Conservation (phyloP, 2,888 invertebrate genomes). For the Stegophylla sp. region DNA sequence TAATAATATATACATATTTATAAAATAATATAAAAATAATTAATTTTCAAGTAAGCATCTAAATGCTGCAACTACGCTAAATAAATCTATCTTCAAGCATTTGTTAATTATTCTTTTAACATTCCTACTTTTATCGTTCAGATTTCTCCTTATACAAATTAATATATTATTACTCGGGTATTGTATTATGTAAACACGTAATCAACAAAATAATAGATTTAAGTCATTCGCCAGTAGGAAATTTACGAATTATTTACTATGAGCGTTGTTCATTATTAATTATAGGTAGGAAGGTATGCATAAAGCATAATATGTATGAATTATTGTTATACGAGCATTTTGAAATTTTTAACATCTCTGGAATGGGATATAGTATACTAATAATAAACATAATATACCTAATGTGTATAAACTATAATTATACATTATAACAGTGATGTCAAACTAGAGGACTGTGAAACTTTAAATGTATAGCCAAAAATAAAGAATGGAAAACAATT, state of each 20-base stretch:
- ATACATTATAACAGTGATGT: too few relatives aligned
- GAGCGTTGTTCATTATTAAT: too few relatives aligned
- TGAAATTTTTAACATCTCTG: slow-evolving; percentile 34
- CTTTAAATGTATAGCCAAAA: too few relatives aligned
- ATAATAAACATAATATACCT: neutral
- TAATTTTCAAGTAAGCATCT: too few relatives aligned
- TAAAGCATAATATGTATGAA: neutral
- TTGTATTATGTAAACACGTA: neutral
- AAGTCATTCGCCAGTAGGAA: slow-evolving; percentile 6
- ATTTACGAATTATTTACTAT: neutral
- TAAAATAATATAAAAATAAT: too few relatives aligned
- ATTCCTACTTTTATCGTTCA: slow-evolving; percentile 19
- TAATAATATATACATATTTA: too few relatives aligned
- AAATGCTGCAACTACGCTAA: too few relatives aligned
- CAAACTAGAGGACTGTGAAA: too few relatives aligned
- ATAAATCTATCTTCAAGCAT: too few relatives aligned
- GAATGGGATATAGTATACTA: neutral
- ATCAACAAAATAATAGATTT: slow-evolving; percentile 1
- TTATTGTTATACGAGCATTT: neutral
- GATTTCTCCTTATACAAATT: neutral
- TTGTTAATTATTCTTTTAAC: too few relatives aligned
- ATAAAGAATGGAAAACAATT: too few relatives aligned
- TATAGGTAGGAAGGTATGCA: neutral
- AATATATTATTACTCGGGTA: neutral
- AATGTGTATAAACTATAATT: neutral